Percentiles rank a stretch among this genome's conserved stretches.
Evolutionary conservation across 2,113 vertebrate genomes (phyloP).

Genomic region (Dasyornis broadbenti): DNA sequence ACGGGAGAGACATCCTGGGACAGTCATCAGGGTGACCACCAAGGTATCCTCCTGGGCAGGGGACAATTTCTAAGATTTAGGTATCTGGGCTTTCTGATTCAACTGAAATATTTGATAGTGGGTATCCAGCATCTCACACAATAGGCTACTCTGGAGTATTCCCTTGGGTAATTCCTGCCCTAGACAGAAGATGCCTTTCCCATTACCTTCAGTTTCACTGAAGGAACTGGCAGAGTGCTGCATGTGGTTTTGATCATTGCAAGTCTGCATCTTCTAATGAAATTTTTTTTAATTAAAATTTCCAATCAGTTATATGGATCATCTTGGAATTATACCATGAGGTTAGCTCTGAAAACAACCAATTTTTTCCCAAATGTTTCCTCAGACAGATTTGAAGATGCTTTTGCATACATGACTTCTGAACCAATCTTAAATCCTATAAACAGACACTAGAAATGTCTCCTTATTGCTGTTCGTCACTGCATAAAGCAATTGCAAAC

Average conservation of each 20-base stretch:
- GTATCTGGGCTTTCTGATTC: not conserved
- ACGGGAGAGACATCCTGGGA: not conserved
- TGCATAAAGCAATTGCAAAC: conserved; percentile 3
- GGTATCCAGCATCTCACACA: not conserved
- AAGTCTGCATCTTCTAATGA: not conserved
- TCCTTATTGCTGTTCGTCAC: not conserved
- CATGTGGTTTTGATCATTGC: not conserved
- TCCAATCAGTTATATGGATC: not conserved
- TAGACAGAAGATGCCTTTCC: not conserved
- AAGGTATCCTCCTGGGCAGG: not conserved
- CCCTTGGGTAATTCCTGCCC: not conserved
- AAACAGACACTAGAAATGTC: not conserved
- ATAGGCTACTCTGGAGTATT: not conserved
- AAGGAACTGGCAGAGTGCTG: not conserved
- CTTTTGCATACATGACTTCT: not conserved
- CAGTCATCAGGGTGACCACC: not conserved
- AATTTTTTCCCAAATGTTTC: not conserved
- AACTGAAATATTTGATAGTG: not conserved
- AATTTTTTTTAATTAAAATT: not conserved
- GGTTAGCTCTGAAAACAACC: not conserved
- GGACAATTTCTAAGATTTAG: not conserved
- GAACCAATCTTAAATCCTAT: conserved; percentile 1
- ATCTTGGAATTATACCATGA: not conserved
- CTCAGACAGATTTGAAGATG: not conserved
- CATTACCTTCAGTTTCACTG: not conserved